Evolutionary conservation across 2,113 vertebrate genomes (phyloP).

Genomic region (Poicephalus meyeri): DNA sequence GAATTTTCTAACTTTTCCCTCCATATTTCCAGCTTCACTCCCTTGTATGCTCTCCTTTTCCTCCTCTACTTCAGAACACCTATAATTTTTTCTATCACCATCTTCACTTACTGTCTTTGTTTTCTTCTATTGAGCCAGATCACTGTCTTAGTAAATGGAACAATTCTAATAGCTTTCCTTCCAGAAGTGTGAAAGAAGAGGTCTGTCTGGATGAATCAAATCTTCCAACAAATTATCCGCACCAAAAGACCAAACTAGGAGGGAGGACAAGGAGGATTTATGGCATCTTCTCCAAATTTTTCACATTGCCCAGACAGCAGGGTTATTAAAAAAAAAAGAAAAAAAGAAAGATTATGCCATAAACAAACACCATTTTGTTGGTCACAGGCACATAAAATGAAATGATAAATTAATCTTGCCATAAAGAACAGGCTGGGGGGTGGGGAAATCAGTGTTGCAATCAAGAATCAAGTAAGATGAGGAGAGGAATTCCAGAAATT

Average conservation of each 20-base stretch:
- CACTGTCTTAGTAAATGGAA: background rate
- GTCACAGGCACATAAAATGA: constrained; percentile 50
- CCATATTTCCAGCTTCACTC: background rate
- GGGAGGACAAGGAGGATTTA: background rate
- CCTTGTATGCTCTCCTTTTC: background rate
- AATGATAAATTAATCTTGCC: constrained; percentile 28
- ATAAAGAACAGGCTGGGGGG: constrained; percentile 25
- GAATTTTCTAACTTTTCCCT: background rate
- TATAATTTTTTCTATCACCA: background rate
- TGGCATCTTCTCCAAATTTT: background rate
- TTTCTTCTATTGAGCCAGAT: background rate
- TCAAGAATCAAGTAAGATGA: background rate
- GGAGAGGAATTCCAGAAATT: constrained; percentile 44
- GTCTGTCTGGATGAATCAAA: background rate
- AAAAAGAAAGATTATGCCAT: background rate
- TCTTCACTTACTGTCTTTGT: background rate
- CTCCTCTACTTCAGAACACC: background rate
- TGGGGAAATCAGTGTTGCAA: constrained; percentile 31
- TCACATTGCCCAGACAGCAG: background rate
- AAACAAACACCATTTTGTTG: background rate
- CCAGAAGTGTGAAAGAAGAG: background rate
- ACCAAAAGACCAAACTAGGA: background rate
- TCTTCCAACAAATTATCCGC: background rate
- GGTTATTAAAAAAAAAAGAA: background rate
- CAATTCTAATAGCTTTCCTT: background rate